These are phyloP conservation scores for Osedax fenrisi DNA, from an alignment of 2,888 invertebrate species.

Conservation along the genomic window DNA sequence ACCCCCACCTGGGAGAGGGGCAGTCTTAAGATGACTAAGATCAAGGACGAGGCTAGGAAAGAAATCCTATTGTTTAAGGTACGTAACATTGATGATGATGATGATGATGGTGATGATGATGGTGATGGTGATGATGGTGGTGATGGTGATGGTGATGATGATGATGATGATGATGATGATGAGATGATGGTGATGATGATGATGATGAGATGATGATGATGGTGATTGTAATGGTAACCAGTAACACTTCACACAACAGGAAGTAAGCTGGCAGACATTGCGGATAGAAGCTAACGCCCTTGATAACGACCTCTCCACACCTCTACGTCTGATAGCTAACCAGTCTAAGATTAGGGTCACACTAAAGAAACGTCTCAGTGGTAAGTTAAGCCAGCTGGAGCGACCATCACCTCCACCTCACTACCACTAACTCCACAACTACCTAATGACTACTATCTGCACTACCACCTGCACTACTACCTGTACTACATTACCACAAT, in stretches of 20 bases:
- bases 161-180: no score
- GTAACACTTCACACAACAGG: no score
- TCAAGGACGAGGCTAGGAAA: slow-evolving; percentile 76
- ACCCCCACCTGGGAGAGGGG: slow-evolving; percentile 73
- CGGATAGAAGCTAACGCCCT: slow-evolving; percentile 84
- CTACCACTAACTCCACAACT: not conserved
- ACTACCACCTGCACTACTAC: no score
- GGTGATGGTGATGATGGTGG: no score
- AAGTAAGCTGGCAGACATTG: slow-evolving; percentile 72
- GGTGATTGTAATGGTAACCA: no score
- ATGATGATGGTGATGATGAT: no score
- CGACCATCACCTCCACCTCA: not conserved
- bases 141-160: no score
- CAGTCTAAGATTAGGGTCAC: slow-evolving; percentile 85
- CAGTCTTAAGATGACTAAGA: slow-evolving; percentile 76
- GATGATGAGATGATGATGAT: no score
- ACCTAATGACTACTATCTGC: no score
- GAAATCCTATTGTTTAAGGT: slow-evolving; percentile 83
- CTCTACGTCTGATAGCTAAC: slow-evolving; percentile 78
- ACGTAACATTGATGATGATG: no score
- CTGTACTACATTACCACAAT: no score
- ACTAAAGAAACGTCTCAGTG: slow-evolving; percentile 79
- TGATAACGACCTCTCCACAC: slow-evolving; percentile 55
- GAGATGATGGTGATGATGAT: no score
- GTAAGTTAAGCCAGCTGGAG: slow-evolving; percentile 55